Evolutionary conservation across 2,797 vertebrate genomes (phyloP).

Genomic region (Lophius americanus): DNA sequence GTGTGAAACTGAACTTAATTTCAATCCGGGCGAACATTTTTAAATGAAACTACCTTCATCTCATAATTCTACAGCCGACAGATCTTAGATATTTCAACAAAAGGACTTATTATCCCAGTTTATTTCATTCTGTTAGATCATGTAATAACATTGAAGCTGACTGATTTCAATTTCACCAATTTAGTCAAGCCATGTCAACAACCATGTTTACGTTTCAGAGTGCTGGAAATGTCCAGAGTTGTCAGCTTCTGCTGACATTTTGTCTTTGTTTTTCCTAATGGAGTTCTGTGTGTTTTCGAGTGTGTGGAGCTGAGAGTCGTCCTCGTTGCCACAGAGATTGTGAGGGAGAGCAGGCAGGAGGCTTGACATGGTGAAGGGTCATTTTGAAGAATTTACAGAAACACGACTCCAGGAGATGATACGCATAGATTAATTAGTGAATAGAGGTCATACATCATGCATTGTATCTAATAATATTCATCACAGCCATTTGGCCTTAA

Average conservation of each 20-base stretch:
- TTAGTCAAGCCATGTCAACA: no score
- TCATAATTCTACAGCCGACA: slow-evolving; percentile 6
- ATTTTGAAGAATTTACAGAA: slow-evolving; percentile 43
- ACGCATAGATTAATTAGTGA: slow-evolving; percentile 56
- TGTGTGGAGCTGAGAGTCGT: slow-evolving; percentile 85
- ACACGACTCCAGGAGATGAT: slow-evolving; percentile 46
- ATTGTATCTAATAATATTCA: slow-evolving; percentile 65
- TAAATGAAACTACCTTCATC: not conserved
- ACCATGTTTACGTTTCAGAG: no score
- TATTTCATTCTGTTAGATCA: no score
- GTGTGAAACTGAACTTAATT: not conserved
- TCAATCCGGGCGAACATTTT: not conserved
- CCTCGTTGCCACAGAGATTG: slow-evolving; percentile 67
- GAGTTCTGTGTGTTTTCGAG: not conserved
- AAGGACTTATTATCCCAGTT: no score
- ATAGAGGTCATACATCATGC: slow-evolving; percentile 61
- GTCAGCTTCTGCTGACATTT: no score
- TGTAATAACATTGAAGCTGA: no score
- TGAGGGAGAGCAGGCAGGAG: slow-evolving; percentile 59
- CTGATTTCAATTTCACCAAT: no score
- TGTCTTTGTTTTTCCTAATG: no score
- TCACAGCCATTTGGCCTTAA: slow-evolving; percentile 62
- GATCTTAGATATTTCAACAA: no score
- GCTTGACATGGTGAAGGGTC: slow-evolving; percentile 49
- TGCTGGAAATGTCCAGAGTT: no score